Evolutionary conservation across 2,888 invertebrate genomes (phyloP).

Genomic region (Clistopyga incitator): DNA sequence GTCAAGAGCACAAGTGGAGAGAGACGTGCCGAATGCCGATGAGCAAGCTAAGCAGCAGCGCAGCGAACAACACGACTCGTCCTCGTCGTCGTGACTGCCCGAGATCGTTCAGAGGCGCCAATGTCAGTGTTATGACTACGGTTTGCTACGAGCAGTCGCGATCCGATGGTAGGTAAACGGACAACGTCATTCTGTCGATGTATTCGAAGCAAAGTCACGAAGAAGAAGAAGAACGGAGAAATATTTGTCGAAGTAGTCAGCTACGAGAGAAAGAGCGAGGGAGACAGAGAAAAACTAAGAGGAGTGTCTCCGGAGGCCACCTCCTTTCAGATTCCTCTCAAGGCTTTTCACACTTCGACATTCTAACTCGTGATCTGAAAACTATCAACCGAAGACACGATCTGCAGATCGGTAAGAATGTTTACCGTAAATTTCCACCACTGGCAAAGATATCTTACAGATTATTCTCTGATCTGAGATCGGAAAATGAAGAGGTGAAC

Average conservation of each 20-base stretch:
- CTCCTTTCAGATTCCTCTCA: slow-evolving; percentile 9
- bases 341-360: neutral
- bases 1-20: slow-evolving; percentile 21
- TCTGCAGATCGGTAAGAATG: neutral
- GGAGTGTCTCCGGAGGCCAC: neutral
- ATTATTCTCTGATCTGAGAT: too few relatives aligned
- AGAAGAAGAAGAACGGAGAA: slow-evolving; percentile 39
- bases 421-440: too few relatives aligned
- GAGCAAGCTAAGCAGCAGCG: neutral
- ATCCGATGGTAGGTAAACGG: slow-evolving; percentile 30
- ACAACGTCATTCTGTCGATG: slow-evolving; percentile 15
- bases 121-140: slow-evolving; percentile 64
- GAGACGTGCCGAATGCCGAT: slow-evolving; percentile 24
- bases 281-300: slow-evolving; percentile 42
- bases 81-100: slow-evolving; percentile 19
- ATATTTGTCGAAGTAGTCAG: slow-evolving; percentile 52
- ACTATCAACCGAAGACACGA: neutral
- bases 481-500: too few relatives aligned
- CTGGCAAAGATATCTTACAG: too few relatives aligned
- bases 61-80: slow-evolving; percentile 16
- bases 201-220: slow-evolving; percentile 13
- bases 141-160: slow-evolving; percentile 17
- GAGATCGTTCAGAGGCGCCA: slow-evolving; percentile 61
- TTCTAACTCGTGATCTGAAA: neutral
- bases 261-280: slow-evolving; percentile 46